A percentile compares a stretch with the other conserved stretches of the same genome.
phyloP scores from a whole-genome alignment of 2,888 invertebrate genomes.

The Xylota segnis region DNA sequence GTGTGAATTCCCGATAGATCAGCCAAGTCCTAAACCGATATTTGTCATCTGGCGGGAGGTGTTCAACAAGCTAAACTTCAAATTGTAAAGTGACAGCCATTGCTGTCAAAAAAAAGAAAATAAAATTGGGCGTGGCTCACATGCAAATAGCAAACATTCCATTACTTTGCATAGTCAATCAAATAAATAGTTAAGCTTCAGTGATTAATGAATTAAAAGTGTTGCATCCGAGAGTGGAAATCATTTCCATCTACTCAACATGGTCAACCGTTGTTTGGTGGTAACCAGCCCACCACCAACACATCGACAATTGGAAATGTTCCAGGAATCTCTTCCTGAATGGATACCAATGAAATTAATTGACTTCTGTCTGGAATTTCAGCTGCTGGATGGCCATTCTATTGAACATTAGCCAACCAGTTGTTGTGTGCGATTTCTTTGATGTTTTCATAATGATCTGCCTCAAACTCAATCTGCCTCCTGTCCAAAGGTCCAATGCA shows the following conservation, averaged over 20 bases:
- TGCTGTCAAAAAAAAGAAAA: too few species aligned
- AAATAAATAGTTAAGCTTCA: slow-evolving; percentile 8
- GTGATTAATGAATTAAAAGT: slow-evolving; percentile 47
- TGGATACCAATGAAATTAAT: slow-evolving; percentile 40
- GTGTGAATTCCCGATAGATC: too few species aligned
- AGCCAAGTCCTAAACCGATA: too few species aligned
- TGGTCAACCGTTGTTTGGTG: not conserved
- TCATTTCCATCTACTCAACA: not conserved
- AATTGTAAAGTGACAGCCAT: too few species aligned
- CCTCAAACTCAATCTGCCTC: slow-evolving; percentile 25
- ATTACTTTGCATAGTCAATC: slow-evolving; percentile 23
- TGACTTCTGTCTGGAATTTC: slow-evolving; percentile 31
- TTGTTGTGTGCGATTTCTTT: slow-evolving; percentile 6
- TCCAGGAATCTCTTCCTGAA: not conserved
- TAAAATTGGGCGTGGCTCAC: too few species aligned
- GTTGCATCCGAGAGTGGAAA: slow-evolving; percentile 28
- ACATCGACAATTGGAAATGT: slow-evolving; percentile 1
- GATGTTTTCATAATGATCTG: slow-evolving; percentile 44
- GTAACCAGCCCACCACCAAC: not conserved
- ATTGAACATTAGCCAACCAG: slow-evolving; percentile 15
- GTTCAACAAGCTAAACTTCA: too few species aligned
- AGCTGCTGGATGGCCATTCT: slow-evolving; percentile 22
- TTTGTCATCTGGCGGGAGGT: too few species aligned
- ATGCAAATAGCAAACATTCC: not conserved
- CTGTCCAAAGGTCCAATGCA: slow-evolving; percentile 17